phyloP scores from a whole-genome alignment of 2,113 vertebrate genomes.

The Brachionichthys hirsutus region DNA sequence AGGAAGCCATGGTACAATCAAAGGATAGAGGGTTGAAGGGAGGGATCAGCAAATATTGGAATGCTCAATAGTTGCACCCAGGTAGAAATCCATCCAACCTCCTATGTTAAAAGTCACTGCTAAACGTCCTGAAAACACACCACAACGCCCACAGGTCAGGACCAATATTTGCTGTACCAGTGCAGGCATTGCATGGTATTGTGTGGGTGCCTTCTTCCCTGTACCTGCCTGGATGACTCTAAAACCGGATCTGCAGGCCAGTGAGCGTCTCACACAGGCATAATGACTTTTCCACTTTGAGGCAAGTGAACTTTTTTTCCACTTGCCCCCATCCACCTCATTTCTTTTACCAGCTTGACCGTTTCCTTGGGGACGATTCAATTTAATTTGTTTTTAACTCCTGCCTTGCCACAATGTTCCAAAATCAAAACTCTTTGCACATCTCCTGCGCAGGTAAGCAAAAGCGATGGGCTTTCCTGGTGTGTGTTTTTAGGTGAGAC shows the following conservation, averaged over 20 bases:
- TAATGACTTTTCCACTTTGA: too few species aligned
- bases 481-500: slow-evolving; percentile 46
- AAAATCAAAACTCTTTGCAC: slow-evolving; percentile 14
- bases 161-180: too few species aligned
- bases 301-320: not conserved
- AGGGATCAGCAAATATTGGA: slow-evolving; percentile 9
- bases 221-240: too few species aligned
- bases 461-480: slow-evolving; percentile 25
- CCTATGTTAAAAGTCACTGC: not conserved
- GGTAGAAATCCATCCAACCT: slow-evolving; percentile 4
- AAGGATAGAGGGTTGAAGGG: slow-evolving; percentile 3
- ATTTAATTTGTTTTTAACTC: not conserved
- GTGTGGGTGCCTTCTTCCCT: too few species aligned
- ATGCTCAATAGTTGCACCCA: slow-evolving; percentile 17
- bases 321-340: not conserved
- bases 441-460: not conserved
- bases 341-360: too few species aligned
- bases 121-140: slow-evolving; percentile 33
- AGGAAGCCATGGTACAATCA: slow-evolving; percentile 33
- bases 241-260: too few species aligned
- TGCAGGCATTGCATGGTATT: too few species aligned
- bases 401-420: slow-evolving; percentile 4
- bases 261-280: slow-evolving; percentile 22
- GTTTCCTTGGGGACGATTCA: not conserved
- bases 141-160: not conserved